A percentile compares a stretch with the other conserved stretches of the same genome.
Conservation (phyloP, 2,113 vertebrate genomes). For the Tonatia bakeri region DNA sequence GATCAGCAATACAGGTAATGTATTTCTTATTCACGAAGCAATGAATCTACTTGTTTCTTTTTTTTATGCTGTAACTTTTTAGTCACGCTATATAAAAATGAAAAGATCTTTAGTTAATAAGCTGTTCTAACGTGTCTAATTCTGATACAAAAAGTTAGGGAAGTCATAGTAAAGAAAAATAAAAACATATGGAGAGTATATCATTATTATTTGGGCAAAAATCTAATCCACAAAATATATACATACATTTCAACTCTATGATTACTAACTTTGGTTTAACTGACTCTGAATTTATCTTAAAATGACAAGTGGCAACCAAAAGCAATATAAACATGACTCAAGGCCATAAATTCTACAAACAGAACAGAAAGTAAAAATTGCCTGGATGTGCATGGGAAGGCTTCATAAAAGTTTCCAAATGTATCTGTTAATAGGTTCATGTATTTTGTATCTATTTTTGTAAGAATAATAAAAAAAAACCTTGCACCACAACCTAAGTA, state of each 20-base stretch:
- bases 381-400: background rate
- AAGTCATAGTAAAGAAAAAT: slow-evolving; percentile 13
- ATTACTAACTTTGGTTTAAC: slow-evolving; percentile 24
- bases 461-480: background rate
- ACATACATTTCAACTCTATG: background rate
- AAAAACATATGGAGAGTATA: background rate
- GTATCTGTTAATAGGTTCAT: background rate
- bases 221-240: background rate
- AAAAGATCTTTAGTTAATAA: background rate
- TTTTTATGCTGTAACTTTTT: background rate
- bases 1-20: background rate
- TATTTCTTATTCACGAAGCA: background rate
- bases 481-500: background rate
- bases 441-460: background rate
- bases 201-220: background rate
- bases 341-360: background rate
- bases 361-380: background rate
- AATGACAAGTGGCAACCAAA: slow-evolving; percentile 1
- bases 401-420: background rate
- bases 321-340: background rate
- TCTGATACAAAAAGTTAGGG: slow-evolving; percentile 19
- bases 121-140: slow-evolving; percentile 27
- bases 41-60: background rate
- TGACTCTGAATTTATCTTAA: slow-evolving; percentile 36
- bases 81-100: slow-evolving; percentile 16